Evolutionary conservation across 2,797 vertebrate genomes (phyloP).

Genomic region (Staurois parvus): DNA sequence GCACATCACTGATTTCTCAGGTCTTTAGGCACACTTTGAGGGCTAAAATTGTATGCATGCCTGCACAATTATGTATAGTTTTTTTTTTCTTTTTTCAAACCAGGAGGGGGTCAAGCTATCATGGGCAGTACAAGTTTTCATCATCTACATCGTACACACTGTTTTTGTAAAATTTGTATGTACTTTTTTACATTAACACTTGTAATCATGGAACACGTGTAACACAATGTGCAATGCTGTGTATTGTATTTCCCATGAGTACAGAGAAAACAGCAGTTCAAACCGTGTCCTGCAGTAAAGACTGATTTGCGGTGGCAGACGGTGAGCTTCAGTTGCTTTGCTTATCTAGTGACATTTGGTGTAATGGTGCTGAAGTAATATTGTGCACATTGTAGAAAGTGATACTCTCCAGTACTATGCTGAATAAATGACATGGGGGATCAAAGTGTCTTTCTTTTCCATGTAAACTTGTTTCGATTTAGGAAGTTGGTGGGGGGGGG

Average conservation of each 20-base stretch:
- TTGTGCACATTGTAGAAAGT: slow-evolving; percentile 5
- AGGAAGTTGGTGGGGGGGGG: neutral
- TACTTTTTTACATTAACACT: neutral
- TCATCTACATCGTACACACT: too few relatives aligned
- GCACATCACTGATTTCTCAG: too few relatives aligned
- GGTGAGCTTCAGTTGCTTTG: neutral
- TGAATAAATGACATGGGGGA: neutral
- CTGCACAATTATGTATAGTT: too few relatives aligned
- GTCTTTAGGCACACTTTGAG: too few relatives aligned
- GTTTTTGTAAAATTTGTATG: too few relatives aligned
- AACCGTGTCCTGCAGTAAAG: neutral
- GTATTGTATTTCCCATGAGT: neutral
- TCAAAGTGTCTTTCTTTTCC: neutral
- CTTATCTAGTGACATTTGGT: slow-evolving; percentile 25
- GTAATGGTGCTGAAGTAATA: slow-evolving; percentile 42
- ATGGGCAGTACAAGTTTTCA: too few relatives aligned
- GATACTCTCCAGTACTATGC: neutral
- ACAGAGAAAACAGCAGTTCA: neutral
- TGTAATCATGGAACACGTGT: neutral
- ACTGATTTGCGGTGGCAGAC: slow-evolving; percentile 34
- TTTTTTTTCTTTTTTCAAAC: too few relatives aligned
- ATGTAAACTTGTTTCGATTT: neutral
- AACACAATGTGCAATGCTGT: neutral
- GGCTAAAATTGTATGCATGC: too few relatives aligned
- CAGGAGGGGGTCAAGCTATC: too few relatives aligned